These are phyloP conservation scores for Petrocephalus schoutedeni DNA, from an alignment of 2,797 vertebrate genomes.

Conservation along the genomic window DNA sequence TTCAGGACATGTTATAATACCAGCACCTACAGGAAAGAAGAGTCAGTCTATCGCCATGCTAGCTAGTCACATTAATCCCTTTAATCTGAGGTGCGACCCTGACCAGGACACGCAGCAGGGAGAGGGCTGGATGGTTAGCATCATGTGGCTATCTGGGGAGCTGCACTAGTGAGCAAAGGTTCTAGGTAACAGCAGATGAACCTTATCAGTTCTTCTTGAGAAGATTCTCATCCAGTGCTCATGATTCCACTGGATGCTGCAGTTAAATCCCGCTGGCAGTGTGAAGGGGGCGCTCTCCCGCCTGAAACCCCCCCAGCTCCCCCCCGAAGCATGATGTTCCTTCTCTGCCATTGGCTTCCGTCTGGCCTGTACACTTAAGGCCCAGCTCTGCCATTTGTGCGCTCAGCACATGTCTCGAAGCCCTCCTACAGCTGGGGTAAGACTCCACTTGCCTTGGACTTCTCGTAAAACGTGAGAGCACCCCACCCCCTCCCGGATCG, in stretches of 20 bases:
- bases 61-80: neutral
- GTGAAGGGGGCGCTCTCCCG: neutral
- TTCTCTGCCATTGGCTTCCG: neutral
- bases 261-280: neutral
- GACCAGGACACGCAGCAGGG: neutral
- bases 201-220: neutral
- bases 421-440: neutral
- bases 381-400: neutral
- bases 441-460: neutral
- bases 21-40: neutral
- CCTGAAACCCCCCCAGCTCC: neutral
- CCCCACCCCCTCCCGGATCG: neutral
- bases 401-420: neutral
- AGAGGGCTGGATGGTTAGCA: neutral
- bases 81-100: neutral
- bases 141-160: neutral
- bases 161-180: neutral
- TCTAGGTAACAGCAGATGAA: neutral
- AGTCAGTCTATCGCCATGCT: neutral
- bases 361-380: neutral
- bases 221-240: neutral
- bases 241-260: neutral
- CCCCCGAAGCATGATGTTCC: neutral
- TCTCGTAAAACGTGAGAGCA: neutral
- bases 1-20: too few species aligned